These are phyloP conservation scores for Melanotaenia pygmaea DNA, from an alignment of 2,797 vertebrate species.

Conservation along the genomic window DNA sequence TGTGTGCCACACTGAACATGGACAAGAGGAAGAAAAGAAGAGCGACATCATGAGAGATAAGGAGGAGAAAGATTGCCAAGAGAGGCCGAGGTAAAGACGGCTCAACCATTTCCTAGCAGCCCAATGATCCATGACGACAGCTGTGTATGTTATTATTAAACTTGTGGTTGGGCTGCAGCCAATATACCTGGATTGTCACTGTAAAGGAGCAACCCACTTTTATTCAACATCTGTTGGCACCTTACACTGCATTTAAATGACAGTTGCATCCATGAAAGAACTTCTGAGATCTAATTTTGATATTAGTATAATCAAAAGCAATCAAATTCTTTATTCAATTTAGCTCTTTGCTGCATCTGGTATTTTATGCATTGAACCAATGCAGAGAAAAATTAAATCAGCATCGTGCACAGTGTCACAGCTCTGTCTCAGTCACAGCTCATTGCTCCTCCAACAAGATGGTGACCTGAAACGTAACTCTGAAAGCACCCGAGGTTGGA, in stretches of 20 bases:
- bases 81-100: neutral
- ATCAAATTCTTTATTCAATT: neutral
- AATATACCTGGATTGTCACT: neutral
- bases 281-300: neutral
- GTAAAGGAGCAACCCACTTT: neutral
- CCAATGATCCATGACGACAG: neutral
- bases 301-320: neutral
- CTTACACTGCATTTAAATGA: neutral
- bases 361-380: neutral
- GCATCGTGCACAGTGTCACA: neutral
- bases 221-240: no score
- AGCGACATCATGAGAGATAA: slow-evolving; percentile 9
- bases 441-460: neutral
- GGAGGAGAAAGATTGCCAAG: slow-evolving; percentile 12
- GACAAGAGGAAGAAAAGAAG: slow-evolving; percentile 1
- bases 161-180: neutral
- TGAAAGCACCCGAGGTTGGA: neutral
- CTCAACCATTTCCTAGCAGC: slow-evolving; percentile 2
- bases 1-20: slow-evolving; percentile 22
- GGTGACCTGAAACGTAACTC: neutral
- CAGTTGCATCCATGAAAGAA: neutral
- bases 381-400: neutral
- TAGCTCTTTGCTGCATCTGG: neutral
- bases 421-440: neutral
- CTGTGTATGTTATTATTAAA: neutral